phyloP scores from a whole-genome alignment of 2,113 vertebrate species.

The Myiopsitta monachus region DNA sequence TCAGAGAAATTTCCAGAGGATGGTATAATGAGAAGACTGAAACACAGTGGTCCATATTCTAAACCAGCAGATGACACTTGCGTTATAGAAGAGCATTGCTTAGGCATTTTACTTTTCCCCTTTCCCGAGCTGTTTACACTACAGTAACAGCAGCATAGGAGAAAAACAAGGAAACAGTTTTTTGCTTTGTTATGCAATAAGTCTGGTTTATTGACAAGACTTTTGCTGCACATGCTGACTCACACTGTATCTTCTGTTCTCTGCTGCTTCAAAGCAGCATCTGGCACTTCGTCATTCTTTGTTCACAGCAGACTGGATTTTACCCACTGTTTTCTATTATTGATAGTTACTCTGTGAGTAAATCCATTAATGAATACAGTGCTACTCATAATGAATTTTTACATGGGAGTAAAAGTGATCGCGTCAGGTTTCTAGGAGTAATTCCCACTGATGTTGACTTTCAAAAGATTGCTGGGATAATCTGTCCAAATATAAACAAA shows the following conservation, averaged over 20 bases:
- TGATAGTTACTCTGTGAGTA: not conserved
- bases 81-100: slow-evolving; percentile 40
- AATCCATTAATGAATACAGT: not conserved
- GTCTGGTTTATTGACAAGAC: slow-evolving; percentile 55
- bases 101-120: not conserved
- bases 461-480: not conserved
- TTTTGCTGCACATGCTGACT: slow-evolving; percentile 14
- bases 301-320: not conserved
- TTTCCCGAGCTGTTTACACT: slow-evolving; percentile 19
- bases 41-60: not conserved
- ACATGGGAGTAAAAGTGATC: not conserved
- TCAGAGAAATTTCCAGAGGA: not conserved
- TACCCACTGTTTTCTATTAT: not conserved
- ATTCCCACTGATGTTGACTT: not conserved
- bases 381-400: not conserved
- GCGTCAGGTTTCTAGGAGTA: not conserved
- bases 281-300: slow-evolving; percentile 51
- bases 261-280: slow-evolving; percentile 23
- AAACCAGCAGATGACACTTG: not conserved
- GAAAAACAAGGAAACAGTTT: slow-evolving; percentile 26
- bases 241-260: slow-evolving; percentile 37
- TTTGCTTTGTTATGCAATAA: slow-evolving; percentile 60
- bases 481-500: not conserved
- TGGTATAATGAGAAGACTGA: not conserved
- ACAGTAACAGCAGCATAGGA: slow-evolving; percentile 23